These are phyloP conservation scores for Adelognathus sp. DNA, from an alignment of 2,888 invertebrate genomes.

Conservation along the genomic window DNA sequence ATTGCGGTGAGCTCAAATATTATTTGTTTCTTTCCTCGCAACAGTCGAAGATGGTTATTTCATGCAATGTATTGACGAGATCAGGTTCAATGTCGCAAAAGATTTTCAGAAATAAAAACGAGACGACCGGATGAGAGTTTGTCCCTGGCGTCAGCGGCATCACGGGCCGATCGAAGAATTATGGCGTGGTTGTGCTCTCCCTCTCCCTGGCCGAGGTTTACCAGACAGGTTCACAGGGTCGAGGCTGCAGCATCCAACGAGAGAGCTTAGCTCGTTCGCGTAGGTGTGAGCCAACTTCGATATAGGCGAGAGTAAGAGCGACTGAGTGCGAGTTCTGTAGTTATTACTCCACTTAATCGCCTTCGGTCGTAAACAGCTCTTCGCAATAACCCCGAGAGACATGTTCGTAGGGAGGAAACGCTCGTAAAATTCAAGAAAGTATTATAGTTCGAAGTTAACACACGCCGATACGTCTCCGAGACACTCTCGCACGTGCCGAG, in stretches of 20 bases:
- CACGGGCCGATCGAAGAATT: constrained; percentile 37
- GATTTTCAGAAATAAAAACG: background rate
- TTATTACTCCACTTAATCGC: constrained; percentile 44
- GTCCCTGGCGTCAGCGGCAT: background rate
- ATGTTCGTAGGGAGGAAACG: background rate
- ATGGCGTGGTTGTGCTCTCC: constrained; percentile 17
- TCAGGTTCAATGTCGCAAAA: background rate
- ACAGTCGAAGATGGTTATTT: too few relatives aligned
- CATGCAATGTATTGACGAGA: background rate
- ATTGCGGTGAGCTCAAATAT: too few relatives aligned
- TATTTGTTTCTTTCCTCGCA: too few relatives aligned
- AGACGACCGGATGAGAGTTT: background rate
- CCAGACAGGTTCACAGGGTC: constrained; percentile 48
- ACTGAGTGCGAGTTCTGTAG: constrained; percentile 24
- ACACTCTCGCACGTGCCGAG: background rate
- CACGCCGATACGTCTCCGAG: background rate
- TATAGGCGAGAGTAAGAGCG: background rate
- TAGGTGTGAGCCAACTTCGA: background rate
- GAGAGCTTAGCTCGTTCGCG: background rate
- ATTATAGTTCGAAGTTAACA: background rate
- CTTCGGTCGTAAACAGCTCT: constrained; percentile 49
- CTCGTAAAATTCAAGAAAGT: constrained; percentile 33
- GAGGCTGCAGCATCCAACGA: constrained; percentile 17
- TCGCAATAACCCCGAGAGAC: constrained; percentile 28
- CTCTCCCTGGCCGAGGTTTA: too few relatives aligned